These are phyloP conservation scores for Venturia canescens DNA, from an alignment of 1,140 invertebrate species.

Conservation along the genomic window DNA sequence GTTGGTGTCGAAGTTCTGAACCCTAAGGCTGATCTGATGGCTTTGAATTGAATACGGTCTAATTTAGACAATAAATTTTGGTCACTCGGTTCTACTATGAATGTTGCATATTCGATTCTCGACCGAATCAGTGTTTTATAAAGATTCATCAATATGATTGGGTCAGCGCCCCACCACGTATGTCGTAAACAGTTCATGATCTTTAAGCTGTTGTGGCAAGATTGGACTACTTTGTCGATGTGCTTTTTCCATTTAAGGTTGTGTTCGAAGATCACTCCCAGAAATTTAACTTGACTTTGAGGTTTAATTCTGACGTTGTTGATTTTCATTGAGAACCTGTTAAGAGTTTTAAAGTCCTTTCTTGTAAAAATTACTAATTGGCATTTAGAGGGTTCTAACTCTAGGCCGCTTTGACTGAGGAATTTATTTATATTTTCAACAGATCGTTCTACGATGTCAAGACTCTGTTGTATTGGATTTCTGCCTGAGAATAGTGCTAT, in stretches of 20 bases:
- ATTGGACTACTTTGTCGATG: conserved; percentile 34
- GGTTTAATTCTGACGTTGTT: conserved; percentile 17
- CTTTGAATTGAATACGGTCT: conserved; percentile 31
- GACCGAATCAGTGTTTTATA: conserved; percentile 52
- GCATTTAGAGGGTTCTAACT: conserved; percentile 55
- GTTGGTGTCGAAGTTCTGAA: conserved; percentile 12
- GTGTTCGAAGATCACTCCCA: conserved; percentile 53
- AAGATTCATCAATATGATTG: conserved; percentile 36
- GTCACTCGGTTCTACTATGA: conserved; percentile 35
- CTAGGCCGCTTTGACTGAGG: conserved; percentile 45
- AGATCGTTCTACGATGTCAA: background rate
- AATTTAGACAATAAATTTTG: conserved; percentile 36
- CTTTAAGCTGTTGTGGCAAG: conserved; percentile 43
- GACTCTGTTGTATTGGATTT: background rate
- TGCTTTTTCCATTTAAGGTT: conserved; percentile 51
- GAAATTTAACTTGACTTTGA: conserved; percentile 43
- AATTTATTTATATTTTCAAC: conserved; percentile 10
- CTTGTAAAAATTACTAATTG: conserved; percentile 55
- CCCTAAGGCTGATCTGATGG: conserved; percentile 15
- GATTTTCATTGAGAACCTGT: conserved; percentile 23
- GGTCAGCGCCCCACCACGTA: conserved; percentile 57
- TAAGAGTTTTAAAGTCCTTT: background rate
- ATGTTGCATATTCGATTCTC: conserved; percentile 50
- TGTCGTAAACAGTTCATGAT: too few relatives aligned
- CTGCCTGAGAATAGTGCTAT: conserved; percentile 30